Base-by-base conservation (phyloP, 2,797 vertebrate species). In the Delichon dasypus region DNA sequence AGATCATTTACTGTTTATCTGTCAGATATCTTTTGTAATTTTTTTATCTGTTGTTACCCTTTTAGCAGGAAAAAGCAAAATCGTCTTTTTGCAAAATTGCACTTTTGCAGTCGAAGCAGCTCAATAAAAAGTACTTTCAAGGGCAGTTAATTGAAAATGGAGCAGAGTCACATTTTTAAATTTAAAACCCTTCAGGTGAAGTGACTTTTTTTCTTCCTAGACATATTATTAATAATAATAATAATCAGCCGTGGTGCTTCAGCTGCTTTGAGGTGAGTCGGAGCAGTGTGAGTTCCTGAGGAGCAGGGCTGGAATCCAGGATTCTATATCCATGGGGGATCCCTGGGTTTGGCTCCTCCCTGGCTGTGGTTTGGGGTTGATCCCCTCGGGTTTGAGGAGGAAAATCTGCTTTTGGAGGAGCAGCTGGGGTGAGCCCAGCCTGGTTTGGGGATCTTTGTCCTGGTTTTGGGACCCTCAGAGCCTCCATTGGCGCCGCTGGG, bases 301-400 rank as follows among this genome's bases (percentile, higher is more conserved):
- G 53, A 9, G 12, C 27, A 3, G 27, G 1, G 38, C n/a, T 82
- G 67, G 51, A 17, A 22, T 61, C 32, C 25, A 29, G 78, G 54
- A 16, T 54, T 60, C 0, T 25, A 8, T 3, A 0, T 66, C 58
- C 62, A 20, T 2, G 3, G 15, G n/a, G 38, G 25, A n/a, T 36
- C 22, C 64, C 2, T 3, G 3, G 58, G 5, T 78, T 88, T 58
- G 64, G 7, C 67, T n/a, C 27, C 22, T 54, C 34, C n/a, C 32
- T 29, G 26, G 0, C 13, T 40, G 19, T 32, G 19, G 0, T 22
- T 45, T 30, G 2, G 38, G 61, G 17, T n/a, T 20, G 16, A 7
- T 61, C 53, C 29, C 3, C 12, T 23, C 6, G 8, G 53, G 44
- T 72, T 45, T 81, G 10, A 23, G 38, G 32, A 40, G n/a, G 11